Conservation (phyloP, 64 coral and sea anemone genomes). For the Dendronephthya gigantea region DNA sequence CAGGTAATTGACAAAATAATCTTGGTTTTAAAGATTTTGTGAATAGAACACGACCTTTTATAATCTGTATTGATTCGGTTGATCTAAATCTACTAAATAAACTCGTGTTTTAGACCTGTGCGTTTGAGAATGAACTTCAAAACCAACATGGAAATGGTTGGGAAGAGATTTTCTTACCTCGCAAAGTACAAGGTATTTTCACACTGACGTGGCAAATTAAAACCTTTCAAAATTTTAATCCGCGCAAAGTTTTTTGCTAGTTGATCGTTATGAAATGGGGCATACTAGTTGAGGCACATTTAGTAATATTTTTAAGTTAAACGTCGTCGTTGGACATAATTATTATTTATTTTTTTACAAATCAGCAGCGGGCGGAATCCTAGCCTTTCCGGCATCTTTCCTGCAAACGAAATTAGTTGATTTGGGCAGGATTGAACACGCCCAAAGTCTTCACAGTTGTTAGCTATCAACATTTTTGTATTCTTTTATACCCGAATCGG, state of each 20-base stretch:
- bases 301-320: too few species aligned
- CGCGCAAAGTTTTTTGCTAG: background rate
- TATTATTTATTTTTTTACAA: too few species aligned
- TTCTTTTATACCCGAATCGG: too few species aligned
- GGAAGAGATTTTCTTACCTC: slow-evolving; percentile 59
- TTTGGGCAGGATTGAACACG: too few species aligned
- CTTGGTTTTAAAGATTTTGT: background rate
- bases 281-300: too few species aligned
- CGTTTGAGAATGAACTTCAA: slow-evolving; percentile 69
- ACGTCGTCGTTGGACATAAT: too few species aligned
- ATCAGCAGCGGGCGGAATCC: too few species aligned
- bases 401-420: too few species aligned
- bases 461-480: too few species aligned
- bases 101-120: slow-evolving; percentile 43
- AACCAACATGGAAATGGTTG: slow-evolving; percentile 83
- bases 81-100: background rate
- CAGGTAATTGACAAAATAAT: too few species aligned
- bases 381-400: too few species aligned
- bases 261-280: background rate
- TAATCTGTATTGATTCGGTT: background rate
- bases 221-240: background rate
- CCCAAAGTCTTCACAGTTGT: too few species aligned
- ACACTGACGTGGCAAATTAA: background rate
- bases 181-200: slow-evolving; percentile 55
- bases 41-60: background rate